Conservation (phyloP, 2,113 vertebrate genomes). For the Eleginops maclovinus region DNA sequence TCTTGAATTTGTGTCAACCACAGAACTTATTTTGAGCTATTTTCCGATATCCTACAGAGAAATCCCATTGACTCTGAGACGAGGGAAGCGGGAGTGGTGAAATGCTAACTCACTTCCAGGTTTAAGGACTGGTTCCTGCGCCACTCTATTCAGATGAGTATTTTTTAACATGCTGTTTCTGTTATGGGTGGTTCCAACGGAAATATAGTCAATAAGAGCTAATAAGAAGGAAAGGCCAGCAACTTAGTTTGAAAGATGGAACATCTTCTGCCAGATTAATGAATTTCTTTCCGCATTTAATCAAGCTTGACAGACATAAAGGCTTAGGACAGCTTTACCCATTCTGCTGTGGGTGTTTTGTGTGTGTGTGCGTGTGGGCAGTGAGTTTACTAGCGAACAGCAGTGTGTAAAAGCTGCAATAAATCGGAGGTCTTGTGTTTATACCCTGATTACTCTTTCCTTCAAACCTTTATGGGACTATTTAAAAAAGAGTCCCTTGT, state of each 20-base stretch:
- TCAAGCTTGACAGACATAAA: background rate
- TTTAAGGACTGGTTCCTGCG: too few species aligned
- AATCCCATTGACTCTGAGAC: too few species aligned
- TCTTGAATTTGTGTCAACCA: too few species aligned
- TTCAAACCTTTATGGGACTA: slow-evolving; percentile 43
- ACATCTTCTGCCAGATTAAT: background rate
- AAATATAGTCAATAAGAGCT: background rate
- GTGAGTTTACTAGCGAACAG: slow-evolving; percentile 12
- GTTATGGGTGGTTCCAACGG: background rate
- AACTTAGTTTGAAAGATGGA: background rate
- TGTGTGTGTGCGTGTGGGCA: slow-evolving; percentile 1
- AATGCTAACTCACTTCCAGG: too few species aligned
- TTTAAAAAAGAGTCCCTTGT: slow-evolving; percentile 31
- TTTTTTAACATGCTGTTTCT: background rate
- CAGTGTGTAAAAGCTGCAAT: slow-evolving; percentile 36
- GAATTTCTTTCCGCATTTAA: background rate
- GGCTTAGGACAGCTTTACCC: background rate
- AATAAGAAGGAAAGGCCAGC: background rate
- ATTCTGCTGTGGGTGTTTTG: background rate
- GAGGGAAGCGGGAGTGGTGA: too few species aligned
- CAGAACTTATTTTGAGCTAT: too few species aligned
- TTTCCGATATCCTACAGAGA: too few species aligned
- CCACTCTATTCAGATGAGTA: background rate
- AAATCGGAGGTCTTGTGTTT: slow-evolving; percentile 30
- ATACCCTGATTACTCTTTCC: slow-evolving; percentile 52